Evolutionary conservation across 2,797 vertebrate genomes (phyloP).

Genomic region (Phyllotis vaccarum): DNA sequence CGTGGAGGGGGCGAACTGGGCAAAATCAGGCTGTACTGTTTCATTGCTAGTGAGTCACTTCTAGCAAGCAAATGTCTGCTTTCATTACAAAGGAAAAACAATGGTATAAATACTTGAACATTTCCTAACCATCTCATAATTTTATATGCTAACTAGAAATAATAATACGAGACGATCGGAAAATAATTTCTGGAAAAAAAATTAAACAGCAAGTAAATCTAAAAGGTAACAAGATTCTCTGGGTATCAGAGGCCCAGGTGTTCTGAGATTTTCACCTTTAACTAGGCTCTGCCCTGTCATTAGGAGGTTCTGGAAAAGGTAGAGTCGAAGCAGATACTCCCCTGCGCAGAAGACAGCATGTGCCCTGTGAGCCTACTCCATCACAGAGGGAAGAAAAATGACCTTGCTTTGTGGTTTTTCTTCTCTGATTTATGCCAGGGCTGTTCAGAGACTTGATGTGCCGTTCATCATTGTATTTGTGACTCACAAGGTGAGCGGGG

Average conservation of each 20-base stretch:
- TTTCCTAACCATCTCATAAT: background rate
- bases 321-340: background rate
- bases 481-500: slow-evolving; percentile 32
- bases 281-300: background rate
- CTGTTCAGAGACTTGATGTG: background rate
- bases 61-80: background rate
- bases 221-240: background rate
- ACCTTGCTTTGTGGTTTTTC: background rate
- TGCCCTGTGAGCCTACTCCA: background rate
- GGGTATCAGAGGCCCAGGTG: background rate
- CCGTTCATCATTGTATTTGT: slow-evolving; percentile 9
- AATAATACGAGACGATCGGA: background rate
- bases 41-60: background rate
- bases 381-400: background rate
- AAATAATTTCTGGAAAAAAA: background rate
- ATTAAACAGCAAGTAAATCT: background rate
- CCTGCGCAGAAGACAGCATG: background rate
- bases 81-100: background rate
- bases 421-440: slow-evolving; percentile 20
- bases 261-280: background rate
- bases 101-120: background rate
- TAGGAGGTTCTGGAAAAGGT: background rate
- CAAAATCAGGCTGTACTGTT: background rate
- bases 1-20: accelerated
- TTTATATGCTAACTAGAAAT: background rate